phyloP scores from a whole-genome alignment of 2,113 vertebrate genomes.

The Hyperopisus bebe region DNA sequence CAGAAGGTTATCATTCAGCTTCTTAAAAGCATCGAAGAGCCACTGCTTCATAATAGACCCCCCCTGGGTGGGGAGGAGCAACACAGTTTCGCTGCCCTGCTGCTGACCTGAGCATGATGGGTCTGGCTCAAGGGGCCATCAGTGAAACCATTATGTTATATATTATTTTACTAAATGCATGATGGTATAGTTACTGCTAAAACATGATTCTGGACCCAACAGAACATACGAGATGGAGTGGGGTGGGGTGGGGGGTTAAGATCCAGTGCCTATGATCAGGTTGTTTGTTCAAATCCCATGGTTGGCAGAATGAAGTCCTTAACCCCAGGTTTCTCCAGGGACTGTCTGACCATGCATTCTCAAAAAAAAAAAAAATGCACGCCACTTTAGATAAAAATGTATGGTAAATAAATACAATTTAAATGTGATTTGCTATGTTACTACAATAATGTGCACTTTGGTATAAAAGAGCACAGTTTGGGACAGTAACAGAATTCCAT shows the following conservation, averaged over 20 bases:
- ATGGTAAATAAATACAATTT: not conserved
- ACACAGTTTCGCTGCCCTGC: not conserved
- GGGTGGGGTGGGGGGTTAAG: not conserved
- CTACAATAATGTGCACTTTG: not conserved
- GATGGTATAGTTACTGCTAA: not conserved
- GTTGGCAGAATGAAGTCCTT: not conserved
- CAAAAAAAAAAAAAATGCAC: too few relatives aligned
- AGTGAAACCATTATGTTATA: not conserved
- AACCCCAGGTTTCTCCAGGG: not conserved
- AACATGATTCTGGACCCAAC: not conserved
- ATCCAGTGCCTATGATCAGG: not conserved
- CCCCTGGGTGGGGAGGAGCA: not conserved
- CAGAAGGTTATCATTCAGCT: not conserved
- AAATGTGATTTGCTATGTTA: not conserved
- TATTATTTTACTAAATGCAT: not conserved
- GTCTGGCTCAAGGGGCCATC: not conserved
- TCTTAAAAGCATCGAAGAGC: not conserved
- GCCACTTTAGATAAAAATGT: not conserved
- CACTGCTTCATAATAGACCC: not conserved
- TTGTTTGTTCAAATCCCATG: not conserved
- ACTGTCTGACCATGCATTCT: not conserved
- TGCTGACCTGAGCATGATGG: not conserved
- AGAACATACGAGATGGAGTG: not conserved
- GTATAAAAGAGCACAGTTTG: not conserved
- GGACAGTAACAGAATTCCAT: not conserved